Base-by-base conservation (phyloP, 1,140 invertebrate species). In the Eufriesea mexicana region DNA sequence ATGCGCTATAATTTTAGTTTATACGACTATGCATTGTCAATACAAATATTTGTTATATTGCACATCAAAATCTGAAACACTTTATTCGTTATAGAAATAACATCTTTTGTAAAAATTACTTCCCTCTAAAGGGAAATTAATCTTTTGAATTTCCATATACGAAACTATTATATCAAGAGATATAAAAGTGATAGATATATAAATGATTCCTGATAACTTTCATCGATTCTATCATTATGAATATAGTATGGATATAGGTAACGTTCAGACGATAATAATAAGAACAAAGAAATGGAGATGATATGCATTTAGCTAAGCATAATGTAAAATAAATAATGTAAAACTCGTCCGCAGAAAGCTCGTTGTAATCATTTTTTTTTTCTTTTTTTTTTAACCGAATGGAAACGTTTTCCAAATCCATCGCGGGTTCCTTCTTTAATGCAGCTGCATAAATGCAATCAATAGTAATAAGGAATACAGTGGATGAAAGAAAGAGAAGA, bases 191-290 rank as follows among this genome's bases (percentile, higher is more conserved):
- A 35, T 61, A 28, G n/a, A n/a, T 25, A 0, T 25, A 8, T 16
- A 16, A n/a, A 25, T 6, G 25, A 28, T 35, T 35, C 14, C 47
- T 6, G 10, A 4, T 42, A 42, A 55, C 12, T 62, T 57, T 72
- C 77, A 62, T 79, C 68, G 62, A 77, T 67, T 55, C 75, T 35
- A 14, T 49, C 62, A 23, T 51, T 8, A 25, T 20, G 8, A 62
- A 72, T 9, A 20, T 54, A 78, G 25, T 51, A 55, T 45, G 62
- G 64, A 57, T 61, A 12, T 79, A 71, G 25, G 42, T 79, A 49
- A 42, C 7, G 20, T 42, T 64, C 8, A 64, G n/a, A 70, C 42
- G 47, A 61, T 72, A 73, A 51, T 61, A 28, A 70, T 54, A 59
- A 70, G 7, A 18, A 28, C 9, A 5, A 42, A 42, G 20, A 23